Evolutionary conservation across 2,888 invertebrate species (phyloP), one percentile per base, ranked within the genome.

Genomic region (Temnothorax ravouxi): DNA sequence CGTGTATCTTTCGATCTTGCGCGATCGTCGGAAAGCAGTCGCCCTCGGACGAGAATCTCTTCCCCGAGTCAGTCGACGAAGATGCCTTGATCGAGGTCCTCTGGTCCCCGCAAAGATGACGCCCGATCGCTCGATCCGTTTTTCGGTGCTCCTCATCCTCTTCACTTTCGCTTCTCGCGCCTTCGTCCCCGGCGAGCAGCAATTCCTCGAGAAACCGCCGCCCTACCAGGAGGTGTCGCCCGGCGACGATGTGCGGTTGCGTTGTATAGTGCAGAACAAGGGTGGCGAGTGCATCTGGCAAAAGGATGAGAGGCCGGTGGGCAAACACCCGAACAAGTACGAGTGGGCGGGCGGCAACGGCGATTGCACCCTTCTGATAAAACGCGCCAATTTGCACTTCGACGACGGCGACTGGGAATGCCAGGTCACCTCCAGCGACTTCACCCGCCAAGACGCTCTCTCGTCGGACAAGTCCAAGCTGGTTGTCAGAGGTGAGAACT

Each of bases 381-480:
- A 97, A 84, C 97, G 97, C 62, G 98, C 98, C 34, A 97, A 97
- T 52, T 95, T 98, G 77, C 97, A 98, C 93, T 97, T 98, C 86
- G 98, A 98, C 93, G 98, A 98, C 92, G 98, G 98, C 0, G 96
- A 97, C 89, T 98, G 98, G 98, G 98, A 98, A 95, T 98, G 98
- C 94, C 98, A 98, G 95, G 98, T 98, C 89, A 98, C 98, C 13
- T 97, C 98, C 52, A 98, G 98, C 92, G 97, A 98, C 95, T 97
- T 97, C 92, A 93, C 92, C 11, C 87, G 92, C 11, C 94, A 95
- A 86, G 98, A 98, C 95, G 98, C 98, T 18, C 96, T 98, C 86
- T 98, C 98, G 41, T 98, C 98, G 93, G 96, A 97, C 71, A 97
- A 98, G 5, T 97, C 97, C 29, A 96, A 97, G 64, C 95, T 98